Percentiles rank a stretch among this genome's conserved stretches.
Conservation (phyloP, 2,888 invertebrate genomes). For the Trachelus tabidus region DNA sequence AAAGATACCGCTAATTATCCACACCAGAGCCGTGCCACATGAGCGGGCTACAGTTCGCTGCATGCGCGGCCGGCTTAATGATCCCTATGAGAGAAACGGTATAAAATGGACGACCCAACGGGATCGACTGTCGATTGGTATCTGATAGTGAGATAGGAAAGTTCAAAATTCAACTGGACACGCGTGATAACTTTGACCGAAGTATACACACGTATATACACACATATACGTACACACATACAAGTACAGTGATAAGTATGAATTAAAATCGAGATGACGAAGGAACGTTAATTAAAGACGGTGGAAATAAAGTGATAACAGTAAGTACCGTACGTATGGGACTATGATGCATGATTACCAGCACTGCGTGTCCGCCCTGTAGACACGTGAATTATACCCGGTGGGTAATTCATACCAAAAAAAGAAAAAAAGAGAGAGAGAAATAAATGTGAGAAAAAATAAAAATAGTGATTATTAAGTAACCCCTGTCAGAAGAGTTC, state of each 20-base stretch:
- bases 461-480: slow-evolving; percentile 26
- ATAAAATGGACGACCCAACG: not conserved
- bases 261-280: no score
- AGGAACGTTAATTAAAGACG: slow-evolving; percentile 26
- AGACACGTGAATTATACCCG: slow-evolving; percentile 26
- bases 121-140: not conserved
- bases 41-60: not conserved
- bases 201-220: not conserved
- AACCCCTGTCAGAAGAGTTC: not conserved
- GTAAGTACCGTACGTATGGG: slow-evolving; percentile 12
- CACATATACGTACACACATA: no score
- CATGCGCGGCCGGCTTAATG: not conserved
- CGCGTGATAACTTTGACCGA: not conserved
- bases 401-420: slow-evolving; percentile 4
- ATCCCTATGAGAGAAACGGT: not conserved
- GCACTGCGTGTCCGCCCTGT: slow-evolving; percentile 26
- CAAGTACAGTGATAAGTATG: no score
- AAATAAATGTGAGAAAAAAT: not conserved
- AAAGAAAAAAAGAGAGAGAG: no score
- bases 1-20: slow-evolving; percentile 21
- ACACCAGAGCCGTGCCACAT: not conserved
- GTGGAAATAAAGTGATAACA: slow-evolving; percentile 35
- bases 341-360: slow-evolving; percentile 33
- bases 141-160: not conserved
- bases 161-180: not conserved